Base-by-base conservation (phyloP, 2,888 invertebrate genomes). In the Torymus aiolomorphi region DNA sequence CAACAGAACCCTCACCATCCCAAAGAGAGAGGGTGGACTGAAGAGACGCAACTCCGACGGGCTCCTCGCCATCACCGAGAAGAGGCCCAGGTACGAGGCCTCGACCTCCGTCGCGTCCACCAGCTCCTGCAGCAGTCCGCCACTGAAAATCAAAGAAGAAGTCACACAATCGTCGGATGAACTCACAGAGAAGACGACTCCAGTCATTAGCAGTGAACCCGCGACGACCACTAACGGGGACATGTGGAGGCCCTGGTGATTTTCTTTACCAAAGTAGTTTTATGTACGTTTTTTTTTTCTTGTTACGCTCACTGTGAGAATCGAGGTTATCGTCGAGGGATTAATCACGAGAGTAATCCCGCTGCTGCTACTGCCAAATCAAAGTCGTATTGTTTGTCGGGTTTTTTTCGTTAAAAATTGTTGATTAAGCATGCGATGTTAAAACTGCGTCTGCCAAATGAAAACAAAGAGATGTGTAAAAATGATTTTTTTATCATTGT, bases 201-300 rank as follows among this genome's bases (percentile, higher is more conserved):
- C 66, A 1, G 63, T 74, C 13, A 59, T 67, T 14, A 80, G 31
- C 51, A 83, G 84, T 18, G 86, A 87, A 13, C 84, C 85, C 57
- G 81, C 88, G 49, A 83, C 88, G 5, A 84, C 86, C 59, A 88
- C 89, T 2, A 91, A 91, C 73, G 90, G 90, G 31, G 92, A 92
- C 83, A 93, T 93, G 91, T 93, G 93, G 93, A 90, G 93, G 76
- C 93, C 93, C 1, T 93, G 93, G 93, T 93, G 86, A 88, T 80
- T 63, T 49, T 66, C 11, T 20, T 13, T 56, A 66, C 69, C 76
- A 76, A 78, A 78, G 72, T 62, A 69, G 42, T 42, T 42, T 42
- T 42, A 42, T 42, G 42, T 8, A 62, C n/a, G n/a, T 63, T 63
- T 73, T 54, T 16, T 51, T 56, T 49, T 57, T 59, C 49, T 56